Conservation (phyloP, 2,797 vertebrate genomes). For the Eidolon dupreanum region DNA sequence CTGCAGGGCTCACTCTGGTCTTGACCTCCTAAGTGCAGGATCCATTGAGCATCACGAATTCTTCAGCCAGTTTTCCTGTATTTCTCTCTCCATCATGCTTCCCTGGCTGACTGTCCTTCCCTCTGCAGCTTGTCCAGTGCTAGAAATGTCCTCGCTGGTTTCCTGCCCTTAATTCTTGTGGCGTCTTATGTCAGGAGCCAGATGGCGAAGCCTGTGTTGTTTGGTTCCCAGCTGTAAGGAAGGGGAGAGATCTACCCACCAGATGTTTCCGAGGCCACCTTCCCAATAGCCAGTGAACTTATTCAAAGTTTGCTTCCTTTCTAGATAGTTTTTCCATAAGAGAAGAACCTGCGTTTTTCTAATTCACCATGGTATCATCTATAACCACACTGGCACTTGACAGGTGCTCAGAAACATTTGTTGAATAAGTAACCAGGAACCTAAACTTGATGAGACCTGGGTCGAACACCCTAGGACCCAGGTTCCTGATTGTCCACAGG, state of each 20-base stretch:
- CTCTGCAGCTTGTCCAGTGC: not conserved
- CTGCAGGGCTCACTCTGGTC: not conserved
- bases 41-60: not conserved
- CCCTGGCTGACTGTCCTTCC: not conserved
- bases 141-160: not conserved
- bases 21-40: not conserved
- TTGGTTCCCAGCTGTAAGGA: not conserved
- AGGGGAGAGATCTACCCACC: not conserved
- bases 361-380: not conserved
- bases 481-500: not conserved
- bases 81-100: not conserved
- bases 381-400: not conserved
- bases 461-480: not conserved
- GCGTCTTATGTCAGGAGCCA: not conserved
- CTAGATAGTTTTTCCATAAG: not conserved
- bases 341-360: not conserved
- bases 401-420: not conserved
- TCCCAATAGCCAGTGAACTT: not conserved
- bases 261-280: not conserved
- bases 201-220: not conserved
- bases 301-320: not conserved
- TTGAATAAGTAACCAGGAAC: not conserved
- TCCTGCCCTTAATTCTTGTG: not conserved
- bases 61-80: not conserved
- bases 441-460: not conserved